Evolutionary conservation across 2,797 vertebrate genomes (phyloP).

Genomic region (Sphaeramia orbicularis): DNA sequence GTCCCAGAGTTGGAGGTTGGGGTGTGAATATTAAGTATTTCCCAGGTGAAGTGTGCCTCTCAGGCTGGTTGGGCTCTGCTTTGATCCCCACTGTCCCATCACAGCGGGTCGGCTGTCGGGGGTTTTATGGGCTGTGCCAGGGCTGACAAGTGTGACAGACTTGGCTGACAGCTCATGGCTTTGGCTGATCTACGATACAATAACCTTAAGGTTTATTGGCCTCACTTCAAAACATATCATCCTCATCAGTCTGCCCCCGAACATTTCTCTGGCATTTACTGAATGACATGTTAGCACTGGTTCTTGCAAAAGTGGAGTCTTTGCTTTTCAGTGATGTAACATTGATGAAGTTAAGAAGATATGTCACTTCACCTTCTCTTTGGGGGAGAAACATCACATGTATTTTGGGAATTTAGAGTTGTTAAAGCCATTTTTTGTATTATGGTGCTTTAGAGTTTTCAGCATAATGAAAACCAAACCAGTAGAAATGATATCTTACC

Average conservation of each 20-base stretch:
- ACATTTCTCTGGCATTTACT: slow-evolving; percentile 34
- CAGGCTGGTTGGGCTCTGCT: slow-evolving; percentile 32
- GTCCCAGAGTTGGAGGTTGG: slow-evolving; percentile 27
- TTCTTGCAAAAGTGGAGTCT: slow-evolving; percentile 23
- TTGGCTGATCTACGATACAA: slow-evolving; percentile 59
- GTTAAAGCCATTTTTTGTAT: slow-evolving; percentile 3
- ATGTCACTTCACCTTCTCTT: slow-evolving; percentile 24
- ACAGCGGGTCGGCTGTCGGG: slow-evolving; percentile 52
- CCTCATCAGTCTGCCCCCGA: slow-evolving; percentile 32
- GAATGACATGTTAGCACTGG: slow-evolving; percentile 14
- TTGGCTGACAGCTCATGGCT: slow-evolving; percentile 55
- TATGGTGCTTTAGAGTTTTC: slow-evolving; percentile 11
- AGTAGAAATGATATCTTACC: slow-evolving; percentile 22
- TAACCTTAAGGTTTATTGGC: slow-evolving; percentile 56
- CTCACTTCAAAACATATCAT: slow-evolving; percentile 51
- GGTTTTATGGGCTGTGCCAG: slow-evolving; percentile 52
- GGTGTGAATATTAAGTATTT: slow-evolving; percentile 41
- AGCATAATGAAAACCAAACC: slow-evolving; percentile 15
- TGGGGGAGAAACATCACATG: neutral
- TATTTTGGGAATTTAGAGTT: neutral
- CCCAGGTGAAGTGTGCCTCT: slow-evolving; percentile 52
- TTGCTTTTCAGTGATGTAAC: slow-evolving; percentile 23
- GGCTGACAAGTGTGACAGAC: slow-evolving; percentile 68
- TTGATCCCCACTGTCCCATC: slow-evolving; percentile 56
- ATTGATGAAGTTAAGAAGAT: slow-evolving; percentile 6